Base-by-base conservation (phyloP, 1,140 invertebrate genomes). In the Mercenaria mercenaria region DNA sequence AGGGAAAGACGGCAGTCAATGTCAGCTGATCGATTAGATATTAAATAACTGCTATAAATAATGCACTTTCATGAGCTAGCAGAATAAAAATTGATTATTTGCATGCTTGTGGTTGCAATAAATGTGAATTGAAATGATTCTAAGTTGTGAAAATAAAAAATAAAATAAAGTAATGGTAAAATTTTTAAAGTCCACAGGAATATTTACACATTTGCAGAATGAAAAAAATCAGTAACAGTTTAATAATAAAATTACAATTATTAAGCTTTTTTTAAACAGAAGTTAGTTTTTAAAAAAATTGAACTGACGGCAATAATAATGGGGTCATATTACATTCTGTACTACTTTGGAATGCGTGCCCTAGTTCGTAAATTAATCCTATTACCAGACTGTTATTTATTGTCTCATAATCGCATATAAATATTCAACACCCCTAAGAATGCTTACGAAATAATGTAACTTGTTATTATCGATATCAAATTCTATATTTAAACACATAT, bases 401-500 rank as follows among this genome's bases (percentile, higher is more conserved):
- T 15, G n/a, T 72, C 67, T 4, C 18, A 39, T 72, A 72, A 72
- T 72, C 1, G 32, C 18, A 23, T 39, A 39, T 18, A 72, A 72
- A 72, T 39, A 64, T 64, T 64, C 26, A 26, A 64, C 20, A 29
- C 6, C 52, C 20, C 6, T n/a, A 29, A n/a, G 11, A 29, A 64
- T 15, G n/a, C 20, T 64, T n/a, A 26, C 8, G 26, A 64, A 64
- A 64, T 8, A 29, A 3, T 64, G n/a, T 64, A 29, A 64, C 26
- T 0, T 29, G 26, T 64, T 64, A 56, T 64, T 64, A 72, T n/a
- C 1, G 34, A n/a, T 72, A 72, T 39, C 34, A n/a, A 39, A 72
- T 72, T 39, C n/a, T 34, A 41, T 72, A n/a, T n/a, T n/a, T n/a
- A 72, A 72, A 41, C 29, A 72, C 18, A 37, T 67, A n/a, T 67